phyloP scores from a whole-genome alignment of 2,113 vertebrate genomes.

The Accipiter cooperii region DNA sequence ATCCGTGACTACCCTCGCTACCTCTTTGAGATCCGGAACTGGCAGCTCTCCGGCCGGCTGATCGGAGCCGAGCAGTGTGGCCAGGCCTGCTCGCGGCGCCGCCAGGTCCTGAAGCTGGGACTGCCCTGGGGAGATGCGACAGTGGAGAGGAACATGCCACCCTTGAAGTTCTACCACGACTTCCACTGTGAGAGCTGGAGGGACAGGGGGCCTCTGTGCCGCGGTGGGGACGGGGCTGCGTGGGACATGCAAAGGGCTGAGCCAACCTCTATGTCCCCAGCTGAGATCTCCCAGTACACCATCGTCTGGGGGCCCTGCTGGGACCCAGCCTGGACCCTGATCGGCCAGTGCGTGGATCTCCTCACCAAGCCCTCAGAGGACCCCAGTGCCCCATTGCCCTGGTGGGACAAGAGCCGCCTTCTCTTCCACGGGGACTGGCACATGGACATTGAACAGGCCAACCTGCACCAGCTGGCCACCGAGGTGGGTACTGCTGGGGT shows the following conservation, averaged over 20 bases:
- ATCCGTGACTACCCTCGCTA: constrained; percentile 97
- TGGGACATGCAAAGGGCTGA: background rate
- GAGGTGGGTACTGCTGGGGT: constrained; percentile 74
- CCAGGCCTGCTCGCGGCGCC: constrained; percentile 82
- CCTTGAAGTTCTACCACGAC: constrained; percentile 95
- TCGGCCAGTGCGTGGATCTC: constrained; percentile 92
- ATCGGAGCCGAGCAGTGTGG: constrained; percentile 89
- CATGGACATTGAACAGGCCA: constrained; percentile 95
- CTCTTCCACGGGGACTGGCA: constrained; percentile 88
- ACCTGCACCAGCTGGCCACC: constrained; percentile 92
- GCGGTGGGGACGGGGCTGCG: accelerated
- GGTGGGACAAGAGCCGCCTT: constrained; percentile 98
- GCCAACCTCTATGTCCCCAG: constrained; percentile 57
- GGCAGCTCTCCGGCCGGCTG: constrained; percentile 86
- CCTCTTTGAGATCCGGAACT: constrained; percentile 94
- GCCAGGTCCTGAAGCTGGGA: constrained; percentile 82
- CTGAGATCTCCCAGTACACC: constrained; percentile 90
- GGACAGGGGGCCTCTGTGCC: background rate
- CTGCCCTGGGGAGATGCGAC: constrained; percentile 86
- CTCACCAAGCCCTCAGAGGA: constrained; percentile 92
- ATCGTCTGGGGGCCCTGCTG: constrained; percentile 98
- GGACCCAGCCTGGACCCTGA: constrained; percentile 96
- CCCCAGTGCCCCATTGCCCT: constrained; percentile 86
- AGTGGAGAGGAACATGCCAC: constrained; percentile 91
- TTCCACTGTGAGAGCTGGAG: constrained; percentile 84